These are phyloP conservation scores for Callipepla squamata DNA, from an alignment of 2,113 vertebrate genomes.

Conservation along the genomic window DNA sequence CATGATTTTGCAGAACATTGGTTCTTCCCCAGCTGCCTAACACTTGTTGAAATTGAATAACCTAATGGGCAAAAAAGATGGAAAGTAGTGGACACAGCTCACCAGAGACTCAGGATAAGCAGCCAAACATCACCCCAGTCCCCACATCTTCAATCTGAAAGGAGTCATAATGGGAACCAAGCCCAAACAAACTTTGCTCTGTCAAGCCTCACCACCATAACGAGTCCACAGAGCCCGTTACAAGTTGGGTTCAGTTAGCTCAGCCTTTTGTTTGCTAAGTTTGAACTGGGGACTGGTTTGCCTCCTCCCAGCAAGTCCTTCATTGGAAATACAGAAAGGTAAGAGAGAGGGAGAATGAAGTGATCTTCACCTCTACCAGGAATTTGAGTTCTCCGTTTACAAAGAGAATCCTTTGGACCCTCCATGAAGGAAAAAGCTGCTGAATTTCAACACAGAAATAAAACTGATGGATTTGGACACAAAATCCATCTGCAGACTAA, in stretches of 20 bases:
- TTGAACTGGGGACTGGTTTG: neutral
- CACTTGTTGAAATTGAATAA: conserved; percentile 2
- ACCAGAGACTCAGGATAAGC: conserved; percentile 18
- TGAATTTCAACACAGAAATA: conserved; percentile 14
- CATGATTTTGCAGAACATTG: neutral
- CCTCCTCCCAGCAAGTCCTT: neutral
- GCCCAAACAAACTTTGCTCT: conserved; percentile 52
- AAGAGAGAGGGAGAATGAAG: neutral
- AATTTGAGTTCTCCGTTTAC: neutral
- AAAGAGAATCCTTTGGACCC: neutral
- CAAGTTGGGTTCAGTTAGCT: neutral
- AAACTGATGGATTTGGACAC: neutral
- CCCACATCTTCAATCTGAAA: conserved; percentile 20
- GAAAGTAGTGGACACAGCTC: neutral
- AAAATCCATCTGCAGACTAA: conserved; percentile 31
- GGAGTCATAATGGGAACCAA: conserved; percentile 37
- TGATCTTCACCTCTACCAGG: neutral
- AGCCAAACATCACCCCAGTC: conserved; percentile 2
- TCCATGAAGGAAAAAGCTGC: neutral
- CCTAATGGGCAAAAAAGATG: neutral
- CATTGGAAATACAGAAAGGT: neutral
- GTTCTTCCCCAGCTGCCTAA: neutral
- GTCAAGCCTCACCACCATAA: conserved; percentile 9
- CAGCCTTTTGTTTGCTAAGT: neutral
- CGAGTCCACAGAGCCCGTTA: conserved; percentile 19